These are phyloP conservation scores for Hybos culiciformis DNA, from an alignment of 2,888 invertebrate species.

Conservation along the genomic window DNA sequence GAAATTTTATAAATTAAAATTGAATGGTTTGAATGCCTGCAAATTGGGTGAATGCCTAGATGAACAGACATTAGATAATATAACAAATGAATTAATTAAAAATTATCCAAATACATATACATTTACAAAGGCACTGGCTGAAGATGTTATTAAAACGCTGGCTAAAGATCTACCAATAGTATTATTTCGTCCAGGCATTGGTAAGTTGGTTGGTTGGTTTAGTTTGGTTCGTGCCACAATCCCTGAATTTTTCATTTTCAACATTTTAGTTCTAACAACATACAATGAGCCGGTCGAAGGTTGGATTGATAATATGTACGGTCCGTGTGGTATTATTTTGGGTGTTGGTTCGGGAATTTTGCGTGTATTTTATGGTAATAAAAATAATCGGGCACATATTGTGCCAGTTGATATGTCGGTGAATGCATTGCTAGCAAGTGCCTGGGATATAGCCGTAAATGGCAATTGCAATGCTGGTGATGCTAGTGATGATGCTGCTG, in stretches of 20 bases:
- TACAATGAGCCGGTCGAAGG: slow-evolving; percentile 37
- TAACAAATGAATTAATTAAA: slow-evolving; percentile 29
- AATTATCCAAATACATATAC: slow-evolving; percentile 37
- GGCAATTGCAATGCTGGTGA: no score
- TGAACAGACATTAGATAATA: slow-evolving; percentile 30
- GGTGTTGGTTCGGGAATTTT: slow-evolving; percentile 34
- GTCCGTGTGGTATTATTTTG: slow-evolving; percentile 35
- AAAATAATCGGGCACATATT: slow-evolving; percentile 31
- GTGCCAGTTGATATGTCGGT: slow-evolving; percentile 37
- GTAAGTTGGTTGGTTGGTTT: no score
- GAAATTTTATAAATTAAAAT: slow-evolving; percentile 34
- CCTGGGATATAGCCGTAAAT: slow-evolving; percentile 30
- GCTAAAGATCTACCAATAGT: slow-evolving; percentile 31
- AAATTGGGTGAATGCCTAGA: slow-evolving; percentile 33
- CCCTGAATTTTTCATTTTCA: no score
- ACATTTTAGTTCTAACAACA: slow-evolving; percentile 36
- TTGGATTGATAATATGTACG: slow-evolving; percentile 37
- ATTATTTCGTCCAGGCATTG: slow-evolving; percentile 35
- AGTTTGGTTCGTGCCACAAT: neutral
- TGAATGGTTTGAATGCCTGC: slow-evolving; percentile 34
- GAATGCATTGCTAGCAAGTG: slow-evolving; percentile 36
- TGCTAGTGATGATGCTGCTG: no score
- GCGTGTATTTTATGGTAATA: slow-evolving; percentile 32
- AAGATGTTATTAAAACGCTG: slow-evolving; percentile 34
- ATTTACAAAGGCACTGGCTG: slow-evolving; percentile 36